These are phyloP conservation scores for Scaptodrosophila latifasciaeformis DNA, from an alignment of 2,888 invertebrate genomes.

Conservation along the genomic window DNA sequence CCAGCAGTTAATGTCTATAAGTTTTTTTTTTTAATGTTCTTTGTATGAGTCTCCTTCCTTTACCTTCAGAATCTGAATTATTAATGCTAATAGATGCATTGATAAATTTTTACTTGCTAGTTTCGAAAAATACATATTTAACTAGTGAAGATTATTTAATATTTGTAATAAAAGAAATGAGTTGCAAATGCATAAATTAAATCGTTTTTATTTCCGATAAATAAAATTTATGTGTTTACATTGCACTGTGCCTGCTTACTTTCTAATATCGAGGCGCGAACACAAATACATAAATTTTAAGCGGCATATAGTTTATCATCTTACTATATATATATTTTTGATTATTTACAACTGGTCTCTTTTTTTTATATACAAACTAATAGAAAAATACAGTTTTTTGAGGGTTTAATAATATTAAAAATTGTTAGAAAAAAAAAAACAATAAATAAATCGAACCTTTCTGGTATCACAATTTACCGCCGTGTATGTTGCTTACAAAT, in stretches of 20 bases:
- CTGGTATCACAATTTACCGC: slow-evolving; percentile 47
- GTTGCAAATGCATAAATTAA: slow-evolving; percentile 42
- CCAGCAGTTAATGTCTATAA: no score
- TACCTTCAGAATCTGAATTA: no score
- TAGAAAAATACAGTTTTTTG: background rate
- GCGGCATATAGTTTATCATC: background rate
- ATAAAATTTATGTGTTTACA: slow-evolving; percentile 36
- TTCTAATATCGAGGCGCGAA: slow-evolving; percentile 11
- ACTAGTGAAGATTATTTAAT: slow-evolving; percentile 36
- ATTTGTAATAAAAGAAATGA: slow-evolving; percentile 43
- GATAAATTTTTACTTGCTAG: slow-evolving; percentile 37
- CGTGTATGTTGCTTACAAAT: slow-evolving; percentile 1
- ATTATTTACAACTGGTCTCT: slow-evolving; percentile 9
- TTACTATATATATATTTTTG: slow-evolving; percentile 7
- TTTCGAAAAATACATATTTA: slow-evolving; percentile 37
- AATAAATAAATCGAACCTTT: slow-evolving; percentile 32
- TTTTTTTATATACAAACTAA: background rate
- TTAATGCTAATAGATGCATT: no score
- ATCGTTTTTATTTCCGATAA: slow-evolving; percentile 56
- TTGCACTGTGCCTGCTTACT: slow-evolving; percentile 24
- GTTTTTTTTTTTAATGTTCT: no score
- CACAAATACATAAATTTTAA: no score
- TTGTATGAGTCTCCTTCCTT: no score
- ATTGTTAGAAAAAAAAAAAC: background rate
- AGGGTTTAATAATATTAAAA: slow-evolving; percentile 4